These are phyloP conservation scores for Marronus borbonicus DNA, from an alignment of 2,888 invertebrate genomes.

Conservation along the genomic window DNA sequence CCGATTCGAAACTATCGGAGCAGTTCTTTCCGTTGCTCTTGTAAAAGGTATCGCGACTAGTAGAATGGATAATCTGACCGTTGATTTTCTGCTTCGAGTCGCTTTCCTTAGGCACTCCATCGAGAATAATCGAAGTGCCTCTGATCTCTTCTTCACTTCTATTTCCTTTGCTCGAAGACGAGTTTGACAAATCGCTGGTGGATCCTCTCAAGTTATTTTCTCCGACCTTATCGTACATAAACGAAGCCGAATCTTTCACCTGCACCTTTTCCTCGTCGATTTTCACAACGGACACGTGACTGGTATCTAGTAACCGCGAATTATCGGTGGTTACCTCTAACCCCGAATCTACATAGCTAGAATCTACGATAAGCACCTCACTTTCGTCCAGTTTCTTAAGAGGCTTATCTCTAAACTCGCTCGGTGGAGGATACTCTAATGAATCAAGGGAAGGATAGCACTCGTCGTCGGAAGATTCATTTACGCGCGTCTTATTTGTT, in stretches of 20 bases:
- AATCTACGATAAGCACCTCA: slow-evolving; percentile 85
- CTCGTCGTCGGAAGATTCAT: slow-evolving; percentile 74
- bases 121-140: slow-evolving; percentile 71
- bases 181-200: slow-evolving; percentile 68
- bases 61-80: slow-evolving; percentile 69
- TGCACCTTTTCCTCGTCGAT: slow-evolving; percentile 86
- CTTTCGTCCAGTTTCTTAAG: slow-evolving; percentile 86
- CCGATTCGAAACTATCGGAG: slow-evolving; percentile 76
- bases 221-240: slow-evolving; percentile 62
- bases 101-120: slow-evolving; percentile 66
- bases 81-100: slow-evolving; percentile 69
- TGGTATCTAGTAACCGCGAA: slow-evolving; percentile 79
- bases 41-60: slow-evolving; percentile 66
- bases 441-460: slow-evolving; percentile 82
- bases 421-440: slow-evolving; percentile 75
- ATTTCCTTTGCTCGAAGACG: slow-evolving; percentile 65
- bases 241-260: slow-evolving; percentile 78
- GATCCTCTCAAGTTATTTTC: slow-evolving; percentile 62
- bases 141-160: slow-evolving; percentile 67
- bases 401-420: slow-evolving; percentile 69
- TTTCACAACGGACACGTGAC: slow-evolving; percentile 93
- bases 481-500: slow-evolving; percentile 79
- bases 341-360: slow-evolving; percentile 81
- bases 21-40: slow-evolving; percentile 71
- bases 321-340: slow-evolving; percentile 73